Evolutionary conservation across 2,888 invertebrate species (phyloP).

Genomic region (Drosophila differens): DNA sequence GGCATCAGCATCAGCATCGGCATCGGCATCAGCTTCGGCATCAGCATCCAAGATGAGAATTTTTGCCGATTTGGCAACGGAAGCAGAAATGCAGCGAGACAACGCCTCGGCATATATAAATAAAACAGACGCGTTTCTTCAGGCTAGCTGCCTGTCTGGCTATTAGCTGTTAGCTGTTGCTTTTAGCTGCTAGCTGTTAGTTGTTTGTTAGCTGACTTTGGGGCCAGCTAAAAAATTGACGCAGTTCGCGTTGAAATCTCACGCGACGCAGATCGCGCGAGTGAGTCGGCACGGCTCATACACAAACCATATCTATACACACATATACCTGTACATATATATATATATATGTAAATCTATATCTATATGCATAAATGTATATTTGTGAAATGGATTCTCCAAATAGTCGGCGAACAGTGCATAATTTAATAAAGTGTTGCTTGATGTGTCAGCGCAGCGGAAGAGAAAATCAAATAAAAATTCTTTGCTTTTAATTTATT

Average conservation of each 20-base stretch:
- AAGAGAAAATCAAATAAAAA: neutral
- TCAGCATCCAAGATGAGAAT: neutral
- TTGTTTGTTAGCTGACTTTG: slow-evolving; percentile 45
- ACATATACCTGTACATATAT: neutral
- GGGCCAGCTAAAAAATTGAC: slow-evolving; percentile 41
- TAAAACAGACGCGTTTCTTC: slow-evolving; percentile 57
- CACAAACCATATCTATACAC: neutral
- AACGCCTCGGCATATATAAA: slow-evolving; percentile 47
- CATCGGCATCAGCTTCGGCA: neutral
- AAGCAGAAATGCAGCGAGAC: slow-evolving; percentile 33
- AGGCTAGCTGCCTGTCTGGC: neutral
- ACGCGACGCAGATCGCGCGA: slow-evolving; percentile 72
- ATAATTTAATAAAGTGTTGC: slow-evolving; percentile 6
- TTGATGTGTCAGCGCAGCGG: neutral
- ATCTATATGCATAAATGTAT: slow-evolving; percentile 2
- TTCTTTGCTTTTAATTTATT: neutral
- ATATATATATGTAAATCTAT: neutral
- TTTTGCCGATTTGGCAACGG: slow-evolving; percentile 40
- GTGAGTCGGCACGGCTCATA: slow-evolving; percentile 9
- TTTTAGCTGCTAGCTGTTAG: slow-evolving; percentile 20
- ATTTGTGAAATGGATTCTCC: slow-evolving; percentile 7
- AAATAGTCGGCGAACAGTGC: slow-evolving; percentile 2
- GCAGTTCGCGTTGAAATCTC: slow-evolving; percentile 75
- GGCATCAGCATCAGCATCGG: neutral
- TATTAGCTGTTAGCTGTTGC: slow-evolving; percentile 1